Base-by-base conservation (phyloP, 2,113 vertebrate genomes). In the Muscicapa adusta region DNA sequence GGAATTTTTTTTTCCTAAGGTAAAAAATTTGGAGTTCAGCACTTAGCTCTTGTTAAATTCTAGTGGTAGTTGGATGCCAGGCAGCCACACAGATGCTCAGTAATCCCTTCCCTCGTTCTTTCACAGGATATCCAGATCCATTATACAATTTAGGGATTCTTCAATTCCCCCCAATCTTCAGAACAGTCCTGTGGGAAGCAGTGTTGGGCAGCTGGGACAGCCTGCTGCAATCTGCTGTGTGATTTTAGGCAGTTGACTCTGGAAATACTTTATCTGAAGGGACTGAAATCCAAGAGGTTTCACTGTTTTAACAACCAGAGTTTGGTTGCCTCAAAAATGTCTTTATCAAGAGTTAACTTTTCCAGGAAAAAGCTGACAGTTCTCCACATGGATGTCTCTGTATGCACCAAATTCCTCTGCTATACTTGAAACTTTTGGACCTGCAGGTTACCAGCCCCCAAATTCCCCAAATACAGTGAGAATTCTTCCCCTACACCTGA, bases 91-190 rank as follows among this genome's bases (percentile, higher is more conserved):
- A 57, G 23, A 8, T 51, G 43, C 57, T 85, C 48, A 40, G 19
- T 5, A 33, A 40, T 43, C 81, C 67, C 33, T 74, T 81, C 47
- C 38, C 16, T 66, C 9, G 0, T 75, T 58, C 10, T 47, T 63
- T 33, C 6, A 1, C 0, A 0, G 36, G 20, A 1, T 38, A 12
- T 74, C 80, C 56, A 51, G 53, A 31, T 33, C 31, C 34, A 42
- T 72, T 75, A 4, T 8, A 18, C 45, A 75, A 60, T 81, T 50
- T 3, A 8, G 36, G 47, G 65, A 23, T 43, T 40, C 38, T 56
- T 63, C 40, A 25, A 9, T 40, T 60, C 65, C 66, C 36, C 65
- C 18, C 34, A 29, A 1, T 26, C 33, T 58, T 78, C 48, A 38
- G 58, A 85, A 13, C 14, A 58, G 6, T 56, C 47, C 75, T 24